Percentiles rank a stretch among this genome's conserved stretches.
These are phyloP conservation scores for Reticulitermes lucifugus DNA, from an alignment of 2,888 invertebrate species.

Conservation along the genomic window DNA sequence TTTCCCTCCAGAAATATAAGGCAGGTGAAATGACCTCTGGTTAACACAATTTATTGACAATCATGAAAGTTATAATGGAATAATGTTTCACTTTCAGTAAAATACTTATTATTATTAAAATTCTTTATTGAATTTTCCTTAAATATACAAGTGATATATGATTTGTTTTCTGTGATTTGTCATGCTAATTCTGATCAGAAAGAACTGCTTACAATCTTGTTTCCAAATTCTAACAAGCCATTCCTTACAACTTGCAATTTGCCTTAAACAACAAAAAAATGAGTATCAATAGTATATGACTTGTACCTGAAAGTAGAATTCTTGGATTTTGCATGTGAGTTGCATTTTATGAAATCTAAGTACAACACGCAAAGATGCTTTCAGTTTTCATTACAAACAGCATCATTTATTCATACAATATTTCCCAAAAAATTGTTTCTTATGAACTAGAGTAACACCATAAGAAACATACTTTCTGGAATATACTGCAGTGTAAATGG, in stretches of 20 bases:
- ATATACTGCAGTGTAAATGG: constrained; percentile 25
- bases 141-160: constrained; percentile 1
- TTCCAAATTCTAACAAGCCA: not conserved
- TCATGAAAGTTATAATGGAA: not conserved
- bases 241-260: not conserved
- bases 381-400: constrained; percentile 15
- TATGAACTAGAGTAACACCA: not conserved
- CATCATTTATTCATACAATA: constrained; percentile 11
- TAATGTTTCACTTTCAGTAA: not conserved
- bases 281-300: not conserved
- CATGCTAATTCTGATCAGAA: not conserved
- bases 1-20: constrained; percentile 50
- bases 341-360: constrained; percentile 15
- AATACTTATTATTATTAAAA: not conserved
- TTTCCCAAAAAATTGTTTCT: not conserved
- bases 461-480: not conserved
- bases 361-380: not conserved
- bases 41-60: not conserved
- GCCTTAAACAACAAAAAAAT: not conserved
- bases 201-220: not conserved
- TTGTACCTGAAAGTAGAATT: not conserved
- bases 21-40: constrained; percentile 48
- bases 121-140: not conserved
- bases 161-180: not conserved
- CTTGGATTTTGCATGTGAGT: not conserved